Evolutionary conservation across 2,797 vertebrate genomes (phyloP), one percentile per base, ranked within the genome.

Genomic region (Enteromius viviparus): DNA sequence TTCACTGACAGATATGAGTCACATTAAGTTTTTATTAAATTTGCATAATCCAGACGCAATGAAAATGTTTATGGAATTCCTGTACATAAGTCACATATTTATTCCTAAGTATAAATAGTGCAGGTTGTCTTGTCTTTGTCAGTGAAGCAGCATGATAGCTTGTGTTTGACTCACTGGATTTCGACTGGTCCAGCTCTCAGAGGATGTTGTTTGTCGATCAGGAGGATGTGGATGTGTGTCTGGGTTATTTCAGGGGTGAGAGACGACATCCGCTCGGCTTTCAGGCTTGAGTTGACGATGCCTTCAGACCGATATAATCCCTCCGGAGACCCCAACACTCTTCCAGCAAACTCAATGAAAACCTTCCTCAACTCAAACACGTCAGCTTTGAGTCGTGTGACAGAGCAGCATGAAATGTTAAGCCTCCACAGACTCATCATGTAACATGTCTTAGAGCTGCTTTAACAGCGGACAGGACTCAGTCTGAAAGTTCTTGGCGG

Each of bases 181-280:
- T 72, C 1, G 21, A 32, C 47, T 15, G 11, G 40, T 47, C 60
- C 58, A 29, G 45, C 23, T 49, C 60, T 65, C 76, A 1, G 79
- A 62, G 17, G 79, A 62, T 81, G 68, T 62, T 71, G 45, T 72
- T 60, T 81, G 68, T 81, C 40, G 7, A n/a, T 58, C 78, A 32
- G 53, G 79, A 72, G 78, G 66, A 78, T 76, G 74, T 12, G 55
- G 75, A 55, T 74, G 58, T 74, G 76, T 72, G 45, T 74, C 71
- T 45, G 71, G 77, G 60, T 80, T 80, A 72, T 72, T 72, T 75
- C 40, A 62, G 69, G 55, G 69, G 68, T 81, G 79, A 81, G 68
- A 81, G 69, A 47, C 40, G 29, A 72, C 79, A 81, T 72, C 40
- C 42, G 2, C 40, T 62, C 53, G 5, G 55, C 40, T 81, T 80